These are phyloP conservation scores for Campoletis sonorensis DNA, from an alignment of 1,140 invertebrate genomes.

Conservation along the genomic window DNA sequence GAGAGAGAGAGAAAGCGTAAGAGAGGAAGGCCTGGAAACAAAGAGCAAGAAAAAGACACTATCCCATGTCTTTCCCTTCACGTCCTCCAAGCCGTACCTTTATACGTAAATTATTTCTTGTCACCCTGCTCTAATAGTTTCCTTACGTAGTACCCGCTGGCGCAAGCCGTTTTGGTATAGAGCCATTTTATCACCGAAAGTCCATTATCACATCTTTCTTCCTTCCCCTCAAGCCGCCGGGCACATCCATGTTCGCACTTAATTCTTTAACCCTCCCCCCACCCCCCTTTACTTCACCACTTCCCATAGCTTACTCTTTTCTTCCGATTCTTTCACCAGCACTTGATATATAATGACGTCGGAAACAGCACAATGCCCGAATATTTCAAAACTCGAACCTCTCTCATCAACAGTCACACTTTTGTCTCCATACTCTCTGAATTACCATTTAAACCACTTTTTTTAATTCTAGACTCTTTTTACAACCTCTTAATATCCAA, in stretches of 20 bases:
- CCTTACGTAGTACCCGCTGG: slow-evolving; percentile 56
- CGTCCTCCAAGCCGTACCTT: background rate
- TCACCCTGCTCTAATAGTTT: slow-evolving; percentile 67
- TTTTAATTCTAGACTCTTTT: too few relatives aligned
- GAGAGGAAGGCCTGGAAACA: background rate
- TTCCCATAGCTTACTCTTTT: background rate
- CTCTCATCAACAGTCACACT: background rate
- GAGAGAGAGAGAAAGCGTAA: background rate
- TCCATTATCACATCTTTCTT: slow-evolving; percentile 66
- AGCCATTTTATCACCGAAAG: slow-evolving; percentile 70
- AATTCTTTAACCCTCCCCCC: background rate
- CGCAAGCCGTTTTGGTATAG: slow-evolving; percentile 65
- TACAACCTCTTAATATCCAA: too few relatives aligned
- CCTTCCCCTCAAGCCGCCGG: background rate
- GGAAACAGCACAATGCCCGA: slow-evolving; percentile 66
- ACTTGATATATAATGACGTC: slow-evolving; percentile 59
- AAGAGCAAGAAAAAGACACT: background rate
- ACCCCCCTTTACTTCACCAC: background rate
- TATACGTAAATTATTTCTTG: slow-evolving; percentile 62
- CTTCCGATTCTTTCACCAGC: slow-evolving; percentile 58
- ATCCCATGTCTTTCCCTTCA: background rate
- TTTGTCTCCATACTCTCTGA: background rate
- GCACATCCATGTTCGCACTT: slow-evolving; percentile 2
- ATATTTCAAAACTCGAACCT: slow-evolving; percentile 70
- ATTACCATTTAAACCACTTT: background rate